Evolutionary conservation across 2,888 invertebrate species (phyloP).

Genomic region (Axea sp.): DNA sequence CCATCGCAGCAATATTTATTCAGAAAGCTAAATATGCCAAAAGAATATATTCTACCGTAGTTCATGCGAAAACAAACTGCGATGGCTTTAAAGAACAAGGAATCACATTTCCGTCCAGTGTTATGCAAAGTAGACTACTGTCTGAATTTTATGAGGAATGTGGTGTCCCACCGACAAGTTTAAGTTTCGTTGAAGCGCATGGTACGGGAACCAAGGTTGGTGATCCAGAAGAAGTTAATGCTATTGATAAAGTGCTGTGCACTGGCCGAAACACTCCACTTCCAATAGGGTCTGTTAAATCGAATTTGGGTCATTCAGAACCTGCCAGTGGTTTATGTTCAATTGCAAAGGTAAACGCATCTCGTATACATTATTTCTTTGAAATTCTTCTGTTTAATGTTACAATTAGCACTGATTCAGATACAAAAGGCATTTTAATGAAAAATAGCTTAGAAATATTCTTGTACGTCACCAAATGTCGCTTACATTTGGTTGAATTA

Average conservation of each 20-base stretch:
- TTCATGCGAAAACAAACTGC: conserved; percentile 83
- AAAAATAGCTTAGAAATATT: too few species aligned
- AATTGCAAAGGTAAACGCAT: conserved; percentile 87
- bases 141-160: conserved; percentile 83
- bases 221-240: conserved; percentile 94
- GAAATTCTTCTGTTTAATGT: too few species aligned
- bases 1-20: conserved; percentile 85
- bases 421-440: too few species aligned
- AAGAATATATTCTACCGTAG: conserved; percentile 80
- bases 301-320: conserved; percentile 96
- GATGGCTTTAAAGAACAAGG: conserved; percentile 81
- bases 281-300: conserved; percentile 93
- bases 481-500: too few species aligned
- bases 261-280: conserved; percentile 87
- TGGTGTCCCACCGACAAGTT: conserved; percentile 81
- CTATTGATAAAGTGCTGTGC: conserved; percentile 90
- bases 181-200: conserved; percentile 85
- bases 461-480: too few species aligned
- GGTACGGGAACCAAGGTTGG: conserved; percentile 91
- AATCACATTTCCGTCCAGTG: conserved; percentile 76
- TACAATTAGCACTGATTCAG: too few species aligned
- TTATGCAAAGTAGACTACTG: conserved; percentile 76
- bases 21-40: conserved; percentile 82
- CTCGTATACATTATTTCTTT: too few species aligned
- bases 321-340: conserved; percentile 91